Conservation (phyloP, 2,113 vertebrate species). For the Xenopus tropicalis region DNA sequence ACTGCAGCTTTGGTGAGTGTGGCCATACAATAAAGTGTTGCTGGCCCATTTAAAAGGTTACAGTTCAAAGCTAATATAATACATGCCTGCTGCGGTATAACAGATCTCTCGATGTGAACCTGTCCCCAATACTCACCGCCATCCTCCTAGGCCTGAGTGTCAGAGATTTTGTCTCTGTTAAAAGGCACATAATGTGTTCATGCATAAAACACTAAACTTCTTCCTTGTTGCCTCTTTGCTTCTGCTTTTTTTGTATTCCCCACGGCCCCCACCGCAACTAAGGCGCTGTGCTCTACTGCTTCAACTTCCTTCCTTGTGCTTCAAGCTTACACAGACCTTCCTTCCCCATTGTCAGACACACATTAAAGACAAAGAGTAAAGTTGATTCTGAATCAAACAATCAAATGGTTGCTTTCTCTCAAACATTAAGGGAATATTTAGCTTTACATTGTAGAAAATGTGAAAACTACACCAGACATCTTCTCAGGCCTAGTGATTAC, state of each 20-base stretch:
- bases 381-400: background rate
- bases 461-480: too few relatives aligned
- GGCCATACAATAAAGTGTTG: too few relatives aligned
- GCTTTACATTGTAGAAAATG: too few relatives aligned
- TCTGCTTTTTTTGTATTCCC: conserved; percentile 38
- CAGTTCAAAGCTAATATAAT: too few relatives aligned
- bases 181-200: conserved; percentile 10
- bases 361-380: background rate
- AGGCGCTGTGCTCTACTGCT: conserved; percentile 23
- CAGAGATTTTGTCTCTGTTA: background rate
- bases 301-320: conserved; percentile 38
- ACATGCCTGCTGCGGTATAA: too few relatives aligned
- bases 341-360: conserved; percentile 14
- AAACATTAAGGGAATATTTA: background rate
- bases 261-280: conserved; percentile 14
- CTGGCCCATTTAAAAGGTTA: too few relatives aligned
- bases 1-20: too few relatives aligned
- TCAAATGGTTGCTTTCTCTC: background rate
- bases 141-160: background rate
- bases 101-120: background rate
- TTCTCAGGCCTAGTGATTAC: too few relatives aligned
- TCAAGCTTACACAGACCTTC: conserved; percentile 9
- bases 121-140: background rate
- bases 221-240: conserved; percentile 28
- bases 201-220: conserved; percentile 23